Evolutionary conservation across 2,888 invertebrate species (phyloP), one percentile per base, ranked within the genome.

Genomic region (Yponomeuta malinellus): DNA sequence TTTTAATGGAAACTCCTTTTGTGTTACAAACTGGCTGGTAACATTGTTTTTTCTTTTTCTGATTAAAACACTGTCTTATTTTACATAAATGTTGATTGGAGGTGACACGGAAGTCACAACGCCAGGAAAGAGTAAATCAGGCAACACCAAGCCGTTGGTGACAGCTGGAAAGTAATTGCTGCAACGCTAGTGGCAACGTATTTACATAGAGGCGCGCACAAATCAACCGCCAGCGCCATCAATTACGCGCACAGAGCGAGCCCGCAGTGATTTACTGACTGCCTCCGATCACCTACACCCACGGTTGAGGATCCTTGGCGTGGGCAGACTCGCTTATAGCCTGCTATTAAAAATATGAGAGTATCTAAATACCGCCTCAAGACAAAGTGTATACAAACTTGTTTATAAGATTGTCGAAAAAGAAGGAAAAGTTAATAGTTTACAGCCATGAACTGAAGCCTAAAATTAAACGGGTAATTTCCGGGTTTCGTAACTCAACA

Each of bases 221-320:
- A 71, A 72, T 71, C 70, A 71, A 71, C 68, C 64, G 71, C 69
- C 31, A 69, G 71, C 68, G 70, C 72, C 73, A 73, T 73, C 73
- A 73, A 74, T 74, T 73, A 72, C 68, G n/a, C 10, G 71, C 69
- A 73, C 72, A 70, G 72, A 73, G 72, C 71, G 72, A 67, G 67
- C n/a, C 48, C 71, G 37, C 67, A 29, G 67, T 67, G 67, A 67
- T 67, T 67, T 67, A 67, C 67, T 31, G 67, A 29, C 48, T 3
- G 52, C 52, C 52, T 59, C 52, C 52, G 52, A 59, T 65, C 65
- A 65, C 52, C 65, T 65, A 29, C 65, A 65, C 65, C 65, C 65
- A 65, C 65, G 65, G 12, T 10, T 10, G 31, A 29, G 31, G 65
- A 33, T 23, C 64, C 52, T 59, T 23, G 4, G 65, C 65, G 65